Evolutionary conservation across 2,888 invertebrate genomes (phyloP).

Genomic region (Drosophila sordidapex): DNA sequence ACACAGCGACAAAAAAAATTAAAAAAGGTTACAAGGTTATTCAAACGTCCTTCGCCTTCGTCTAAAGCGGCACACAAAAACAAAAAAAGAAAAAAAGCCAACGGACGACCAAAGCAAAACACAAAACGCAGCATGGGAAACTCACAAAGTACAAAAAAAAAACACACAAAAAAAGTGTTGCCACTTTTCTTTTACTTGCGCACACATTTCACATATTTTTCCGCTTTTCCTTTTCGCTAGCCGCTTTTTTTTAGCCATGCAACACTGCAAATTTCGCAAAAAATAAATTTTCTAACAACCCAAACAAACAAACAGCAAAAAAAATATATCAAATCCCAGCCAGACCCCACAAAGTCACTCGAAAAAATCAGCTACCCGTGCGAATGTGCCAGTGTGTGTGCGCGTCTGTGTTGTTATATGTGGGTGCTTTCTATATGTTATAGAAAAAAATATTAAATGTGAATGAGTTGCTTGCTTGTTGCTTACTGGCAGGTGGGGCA

Average conservation of each 20-base stretch:
- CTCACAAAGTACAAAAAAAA: conserved; percentile 37
- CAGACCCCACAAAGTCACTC: conserved; percentile 71
- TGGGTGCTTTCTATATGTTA: conserved; percentile 54
- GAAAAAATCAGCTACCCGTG: conserved; percentile 65
- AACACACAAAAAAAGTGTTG: conserved; percentile 59
- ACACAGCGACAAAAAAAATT: conserved; percentile 30
- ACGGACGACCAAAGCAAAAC: conserved; percentile 71
- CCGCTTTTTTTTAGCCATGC: conserved; percentile 23
- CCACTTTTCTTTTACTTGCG: conserved; percentile 80
- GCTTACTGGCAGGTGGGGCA: conserved; percentile 28
- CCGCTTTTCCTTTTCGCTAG: conserved; percentile 59
- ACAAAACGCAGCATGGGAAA: conserved; percentile 65
- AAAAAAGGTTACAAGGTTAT: conserved; percentile 83
- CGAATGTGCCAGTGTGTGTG: conserved; percentile 15
- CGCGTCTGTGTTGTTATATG: conserved; percentile 31
- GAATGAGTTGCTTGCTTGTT: conserved; percentile 60
- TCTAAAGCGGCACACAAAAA: conserved; percentile 44
- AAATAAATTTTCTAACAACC: conserved; percentile 81
- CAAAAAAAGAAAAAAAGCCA: conserved; percentile 31
- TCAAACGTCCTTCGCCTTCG: conserved; percentile 82
- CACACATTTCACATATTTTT: conserved; percentile 72
- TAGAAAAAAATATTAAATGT: conserved; percentile 65
- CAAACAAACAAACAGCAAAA: conserved; percentile 76
- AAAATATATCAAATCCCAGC: conserved; percentile 67
- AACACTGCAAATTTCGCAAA: conserved; percentile 65